These are phyloP conservation scores for Drosophila ezoana DNA, from an alignment of 2,888 invertebrate species.

Conservation along the genomic window DNA sequence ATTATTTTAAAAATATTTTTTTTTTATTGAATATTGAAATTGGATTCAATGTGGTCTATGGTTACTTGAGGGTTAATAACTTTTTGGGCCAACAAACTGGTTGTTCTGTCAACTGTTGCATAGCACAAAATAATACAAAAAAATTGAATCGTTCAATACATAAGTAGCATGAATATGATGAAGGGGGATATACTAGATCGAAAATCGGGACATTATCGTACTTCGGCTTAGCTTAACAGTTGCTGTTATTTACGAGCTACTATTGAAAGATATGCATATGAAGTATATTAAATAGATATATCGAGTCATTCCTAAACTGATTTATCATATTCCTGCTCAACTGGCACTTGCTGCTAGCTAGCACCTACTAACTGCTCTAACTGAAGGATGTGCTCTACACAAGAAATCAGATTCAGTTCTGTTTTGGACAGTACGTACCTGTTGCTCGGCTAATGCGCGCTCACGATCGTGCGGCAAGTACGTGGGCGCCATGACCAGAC, in stretches of 20 bases:
- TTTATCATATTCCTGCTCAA: conserved; percentile 17
- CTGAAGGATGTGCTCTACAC: conserved; percentile 24
- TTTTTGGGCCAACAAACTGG: conserved; percentile 52
- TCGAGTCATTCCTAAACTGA: conserved; percentile 34
- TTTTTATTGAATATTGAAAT: conserved; percentile 12
- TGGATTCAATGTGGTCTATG: conserved; percentile 17
- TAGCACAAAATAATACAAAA: conserved; percentile 54
- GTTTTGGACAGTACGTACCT: conserved; percentile 87
- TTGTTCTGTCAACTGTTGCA: conserved; percentile 80
- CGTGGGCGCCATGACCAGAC: conserved; percentile 92
- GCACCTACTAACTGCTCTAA: conserved; percentile 28
- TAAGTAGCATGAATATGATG: conserved; percentile 61
- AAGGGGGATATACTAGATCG: conserved; percentile 20
- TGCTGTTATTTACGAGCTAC: conserved; percentile 57
- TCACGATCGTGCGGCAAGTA: conserved; percentile 93
- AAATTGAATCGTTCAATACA: conserved; percentile 46
- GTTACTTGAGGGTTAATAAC: conserved; percentile 69
- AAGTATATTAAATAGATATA: conserved; percentile 3
- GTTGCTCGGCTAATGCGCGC: conserved; percentile 92
- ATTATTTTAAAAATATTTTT: conserved; percentile 28
- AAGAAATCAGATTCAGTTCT: conserved; percentile 6
- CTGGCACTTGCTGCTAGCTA: conserved; percentile 16
- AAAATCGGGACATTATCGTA: conserved; percentile 7
- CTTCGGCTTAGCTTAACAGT: conserved; percentile 44
- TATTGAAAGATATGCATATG: conserved; percentile 11